phyloP scores from a whole-genome alignment of 2,888 invertebrate species.

The Lasioglossum figueresi region DNA sequence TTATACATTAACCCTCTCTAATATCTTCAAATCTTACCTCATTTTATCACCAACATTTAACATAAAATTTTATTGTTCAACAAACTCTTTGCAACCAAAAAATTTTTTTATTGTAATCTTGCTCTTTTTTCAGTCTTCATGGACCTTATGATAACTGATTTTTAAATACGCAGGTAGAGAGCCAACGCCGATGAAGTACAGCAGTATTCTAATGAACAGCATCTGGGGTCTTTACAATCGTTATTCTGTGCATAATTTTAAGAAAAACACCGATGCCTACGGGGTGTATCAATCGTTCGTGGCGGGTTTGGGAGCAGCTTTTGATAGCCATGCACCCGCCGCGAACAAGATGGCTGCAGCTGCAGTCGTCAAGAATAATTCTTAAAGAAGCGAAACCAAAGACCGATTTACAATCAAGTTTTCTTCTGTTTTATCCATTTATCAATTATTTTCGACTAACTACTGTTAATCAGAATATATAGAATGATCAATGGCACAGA shows the following conservation, averaged over 20 bases:
- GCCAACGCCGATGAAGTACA: slow-evolving; percentile 90
- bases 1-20: not conserved
- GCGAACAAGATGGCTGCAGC: slow-evolving; percentile 50
- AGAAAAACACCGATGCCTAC: slow-evolving; percentile 89
- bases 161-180: slow-evolving; percentile 85
- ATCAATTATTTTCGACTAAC: not conserved
- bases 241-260: slow-evolving; percentile 94
- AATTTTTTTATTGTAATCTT: not conserved
- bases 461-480: slow-evolving; percentile 1
- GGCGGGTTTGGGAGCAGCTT: slow-evolving; percentile 80
- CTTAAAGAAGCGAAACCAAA: slow-evolving; percentile 31
- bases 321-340: slow-evolving; percentile 85
- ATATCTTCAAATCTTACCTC: no score
- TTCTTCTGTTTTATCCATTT: not conserved
- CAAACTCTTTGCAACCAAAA: not conserved
- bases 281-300: slow-evolving; percentile 80
- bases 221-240: slow-evolving; percentile 96
- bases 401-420: not conserved
- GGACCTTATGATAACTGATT: not conserved
- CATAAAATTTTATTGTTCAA: no score
- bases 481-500: not conserved
- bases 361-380: slow-evolving; percentile 40
- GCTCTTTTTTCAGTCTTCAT: not conserved
- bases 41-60: no score
- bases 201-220: slow-evolving; percentile 94